Evolutionary conservation across 2,888 invertebrate genomes (phyloP), one percentile per base, ranked within the genome.

Genomic region (Synergus japonicus): DNA sequence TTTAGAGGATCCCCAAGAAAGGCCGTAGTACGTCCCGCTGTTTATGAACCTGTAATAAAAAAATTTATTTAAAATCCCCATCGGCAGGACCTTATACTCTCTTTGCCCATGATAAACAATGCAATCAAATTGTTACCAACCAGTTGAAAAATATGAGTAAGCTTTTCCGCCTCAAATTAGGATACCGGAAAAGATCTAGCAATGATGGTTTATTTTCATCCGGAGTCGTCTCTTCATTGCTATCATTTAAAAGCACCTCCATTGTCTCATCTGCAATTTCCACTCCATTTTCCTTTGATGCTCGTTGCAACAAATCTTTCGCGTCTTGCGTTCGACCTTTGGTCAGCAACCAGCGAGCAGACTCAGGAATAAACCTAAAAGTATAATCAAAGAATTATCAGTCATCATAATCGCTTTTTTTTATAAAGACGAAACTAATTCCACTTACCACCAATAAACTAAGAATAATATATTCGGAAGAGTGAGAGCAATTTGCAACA

Each of bases 11-110:
- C 95, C 96, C 95, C 96, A 95, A 0, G 96, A 96, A 9, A 97
- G 92, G 0, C 96, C 96, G 87, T 96, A 96, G 91, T 96, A 97
- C 10, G 96, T 95, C 80, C 95, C 95, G 86, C 96, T 96, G 88
- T 95, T 96, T 22, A 96, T 96, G 90, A 96, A 95, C 94, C 94
- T 94, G 86, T n/a, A 84, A 80, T 76, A 81, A 79, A 22, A 37
- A 29, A 69, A 58, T 13, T 10, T 8, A 41, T 5, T 29, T 2
- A 29, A 3, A 29, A 29, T 29, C 29, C 29, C 29, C 29, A 29
- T 29, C 29, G 29, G 29, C 29, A 29, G 29, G 29, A 29, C 29
- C 29, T 29, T 29, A 3, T 29, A 29, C 29, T 29, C 29, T 29
- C 29, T 29, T 29, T 29, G 29, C 3, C 29, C 29, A 29, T 29